Conservation (phyloP, 2,113 vertebrate genomes). For the Tylochromis polylepis region DNA sequence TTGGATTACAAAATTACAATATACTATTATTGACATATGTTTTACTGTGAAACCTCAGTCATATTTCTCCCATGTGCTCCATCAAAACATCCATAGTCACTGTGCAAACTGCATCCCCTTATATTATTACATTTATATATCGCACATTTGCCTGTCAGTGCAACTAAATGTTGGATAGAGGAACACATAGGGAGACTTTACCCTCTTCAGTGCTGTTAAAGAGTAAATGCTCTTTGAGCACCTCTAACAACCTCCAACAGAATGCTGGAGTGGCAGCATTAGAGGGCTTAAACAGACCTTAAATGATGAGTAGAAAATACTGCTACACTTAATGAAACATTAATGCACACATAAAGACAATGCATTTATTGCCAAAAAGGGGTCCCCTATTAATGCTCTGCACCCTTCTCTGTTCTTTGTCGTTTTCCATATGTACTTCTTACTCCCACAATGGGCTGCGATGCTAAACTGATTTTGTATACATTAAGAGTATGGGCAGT, state of each 20-base stretch:
- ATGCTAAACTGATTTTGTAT: neutral
- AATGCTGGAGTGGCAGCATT: neutral
- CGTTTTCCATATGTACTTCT: neutral
- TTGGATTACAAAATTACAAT: neutral
- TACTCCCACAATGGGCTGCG: neutral
- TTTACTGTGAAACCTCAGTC: neutral
- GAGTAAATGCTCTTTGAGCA: neutral
- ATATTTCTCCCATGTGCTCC: neutral
- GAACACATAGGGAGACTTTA: neutral
- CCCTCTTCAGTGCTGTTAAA: neutral
- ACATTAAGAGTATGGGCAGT: neutral
- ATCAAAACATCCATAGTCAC: neutral
- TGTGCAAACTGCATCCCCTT: neutral
- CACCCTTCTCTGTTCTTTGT: neutral
- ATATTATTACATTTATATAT: neutral
- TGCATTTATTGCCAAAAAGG: neutral
- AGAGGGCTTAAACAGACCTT: neutral
- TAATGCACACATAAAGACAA: neutral
- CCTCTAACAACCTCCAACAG: conserved; percentile 11
- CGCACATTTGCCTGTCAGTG: neutral
- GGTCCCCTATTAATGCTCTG: neutral
- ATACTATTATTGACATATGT: neutral
- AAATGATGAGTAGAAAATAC: neutral
- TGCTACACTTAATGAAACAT: neutral
- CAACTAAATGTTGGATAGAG: neutral